A percentile compares a stretch with the other conserved stretches of the same genome.
Evolutionary conservation across 1,140 invertebrate species (phyloP).

Genomic region (Magallana angulata): DNA sequence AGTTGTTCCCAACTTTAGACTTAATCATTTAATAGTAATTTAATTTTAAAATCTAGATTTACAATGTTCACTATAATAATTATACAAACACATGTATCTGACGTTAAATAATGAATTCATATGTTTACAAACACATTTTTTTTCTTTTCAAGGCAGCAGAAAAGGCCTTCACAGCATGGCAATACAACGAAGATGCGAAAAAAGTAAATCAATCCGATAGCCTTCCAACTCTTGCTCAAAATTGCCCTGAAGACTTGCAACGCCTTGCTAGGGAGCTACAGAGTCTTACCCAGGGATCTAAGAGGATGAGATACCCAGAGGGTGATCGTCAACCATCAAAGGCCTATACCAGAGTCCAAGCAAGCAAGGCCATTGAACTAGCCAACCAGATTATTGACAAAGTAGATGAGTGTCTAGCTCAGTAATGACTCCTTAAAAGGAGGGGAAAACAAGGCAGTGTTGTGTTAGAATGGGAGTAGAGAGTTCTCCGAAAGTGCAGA

Average conservation of each 20-base stretch:
- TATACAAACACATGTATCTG: too few species aligned
- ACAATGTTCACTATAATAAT: too few species aligned
- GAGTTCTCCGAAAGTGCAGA: too few species aligned
- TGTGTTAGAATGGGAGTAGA: too few species aligned
- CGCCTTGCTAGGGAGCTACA: not conserved
- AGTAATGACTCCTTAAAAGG: too few species aligned
- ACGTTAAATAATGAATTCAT: too few species aligned
- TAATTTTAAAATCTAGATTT: too few species aligned
- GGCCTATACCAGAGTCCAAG: not conserved
- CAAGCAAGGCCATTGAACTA: not conserved
- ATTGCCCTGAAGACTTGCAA: not conserved
- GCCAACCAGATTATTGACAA: not conserved
- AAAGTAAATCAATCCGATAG: not conserved
- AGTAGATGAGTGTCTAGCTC: not conserved
- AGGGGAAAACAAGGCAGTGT: too few species aligned
- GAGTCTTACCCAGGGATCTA: not conserved
- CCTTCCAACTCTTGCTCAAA: not conserved
- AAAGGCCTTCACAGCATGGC: slow-evolving; percentile 56
- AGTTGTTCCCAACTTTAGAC: too few species aligned
- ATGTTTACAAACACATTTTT: too few species aligned
- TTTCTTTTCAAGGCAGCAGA: slow-evolving; percentile 51
- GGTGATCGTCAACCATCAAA: not conserved
- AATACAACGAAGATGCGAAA: slow-evolving; percentile 49
- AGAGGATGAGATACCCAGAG: slow-evolving; percentile 7
- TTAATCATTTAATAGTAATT: too few species aligned